A percentile compares a stretch with the other conserved stretches of the same genome.
Conservation (phyloP, 2,113 vertebrate species). For the Willisornis vidua region DNA sequence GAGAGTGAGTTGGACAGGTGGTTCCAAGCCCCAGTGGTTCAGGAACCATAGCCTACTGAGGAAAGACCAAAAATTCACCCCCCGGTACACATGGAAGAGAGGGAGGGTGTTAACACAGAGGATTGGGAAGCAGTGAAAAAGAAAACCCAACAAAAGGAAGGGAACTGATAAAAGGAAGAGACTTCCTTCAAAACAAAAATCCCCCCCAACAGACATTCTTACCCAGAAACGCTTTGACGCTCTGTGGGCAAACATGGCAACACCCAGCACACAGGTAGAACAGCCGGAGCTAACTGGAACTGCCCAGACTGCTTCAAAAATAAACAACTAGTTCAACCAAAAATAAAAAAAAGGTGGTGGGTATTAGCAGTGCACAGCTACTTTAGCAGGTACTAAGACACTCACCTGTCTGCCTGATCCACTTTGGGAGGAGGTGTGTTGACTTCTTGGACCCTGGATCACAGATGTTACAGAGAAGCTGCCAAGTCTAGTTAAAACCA, state of each 20-base stretch:
- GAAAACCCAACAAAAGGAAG: not conserved
- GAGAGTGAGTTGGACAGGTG: not conserved
- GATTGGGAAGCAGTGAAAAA: not conserved
- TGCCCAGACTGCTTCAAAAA: not conserved
- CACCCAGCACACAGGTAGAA: not conserved
- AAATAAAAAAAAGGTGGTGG: rapidly evolving
- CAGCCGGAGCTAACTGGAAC: not conserved
- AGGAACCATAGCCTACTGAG: not conserved
- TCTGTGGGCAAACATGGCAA: not conserved
- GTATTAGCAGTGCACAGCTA: not conserved
- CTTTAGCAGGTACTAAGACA: not conserved
- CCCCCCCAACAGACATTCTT: rapidly evolving
- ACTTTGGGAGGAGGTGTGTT: not conserved
- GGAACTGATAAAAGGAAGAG: not conserved
- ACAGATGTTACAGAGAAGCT: not conserved
- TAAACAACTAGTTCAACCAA: not conserved
- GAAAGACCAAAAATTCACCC: not conserved
- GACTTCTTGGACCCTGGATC: not conserved
- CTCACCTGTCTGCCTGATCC: not conserved
- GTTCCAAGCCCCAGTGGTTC: rapidly evolving
- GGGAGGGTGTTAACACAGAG: not conserved
- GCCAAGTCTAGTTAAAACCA: not conserved
- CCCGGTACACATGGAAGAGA: not conserved
- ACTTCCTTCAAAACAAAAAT: not conserved
- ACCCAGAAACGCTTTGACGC: not conserved